Evolutionary conservation across 2,113 vertebrate species (phyloP), one percentile per base, ranked within the genome.

Genomic region (Pitta sordida): DNA sequence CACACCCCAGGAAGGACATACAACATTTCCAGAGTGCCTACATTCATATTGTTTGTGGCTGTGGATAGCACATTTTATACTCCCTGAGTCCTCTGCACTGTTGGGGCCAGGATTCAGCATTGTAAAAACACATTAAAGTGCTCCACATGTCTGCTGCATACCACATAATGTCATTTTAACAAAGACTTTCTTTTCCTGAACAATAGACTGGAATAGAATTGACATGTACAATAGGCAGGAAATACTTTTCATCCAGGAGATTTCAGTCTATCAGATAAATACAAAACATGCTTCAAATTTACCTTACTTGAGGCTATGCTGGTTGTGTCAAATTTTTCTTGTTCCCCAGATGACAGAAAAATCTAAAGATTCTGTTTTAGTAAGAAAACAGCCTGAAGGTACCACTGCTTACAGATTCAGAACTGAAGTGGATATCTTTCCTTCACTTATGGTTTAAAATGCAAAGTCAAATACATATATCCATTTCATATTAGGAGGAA

Each of bases 221-320:
- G 84, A 74, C 46, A 67, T 16, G 51, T n/a, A 92, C 51, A 48
- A 85, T 14, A 88, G 75, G 52, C 71, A 91, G 88, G 75, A 90
- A 90, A 86, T 70, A 68, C 29, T 86, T 90, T 76, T 81, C 75
- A 86, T 90, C 63, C 30, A 63, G 82, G 52, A 93, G 68, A 56
- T 94, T 91, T 93, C 82, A 60, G 34, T 77, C 53, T 71, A 69
- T 74, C 71, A 81, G 75, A 81, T 34, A 93, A 90, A 94, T 67
- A 73, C 24, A 74, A 74, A 74, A 58, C 27, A 70, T 3, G 6
- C 17, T 80, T 83, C 55, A 68, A 88, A 83, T 36, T 15, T 56
- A 71, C 70, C n/a, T 86, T 80, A 36, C 94, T 94, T 67, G 52
- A 83, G 84, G 89, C 78, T 73, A 23, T 59, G 43, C 51, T 70